Percentiles rank a stretch among this genome's conserved stretches.
These are phyloP conservation scores for Proterorhinus semilunaris DNA, from an alignment of 2,113 vertebrate species.

Conservation along the genomic window DNA sequence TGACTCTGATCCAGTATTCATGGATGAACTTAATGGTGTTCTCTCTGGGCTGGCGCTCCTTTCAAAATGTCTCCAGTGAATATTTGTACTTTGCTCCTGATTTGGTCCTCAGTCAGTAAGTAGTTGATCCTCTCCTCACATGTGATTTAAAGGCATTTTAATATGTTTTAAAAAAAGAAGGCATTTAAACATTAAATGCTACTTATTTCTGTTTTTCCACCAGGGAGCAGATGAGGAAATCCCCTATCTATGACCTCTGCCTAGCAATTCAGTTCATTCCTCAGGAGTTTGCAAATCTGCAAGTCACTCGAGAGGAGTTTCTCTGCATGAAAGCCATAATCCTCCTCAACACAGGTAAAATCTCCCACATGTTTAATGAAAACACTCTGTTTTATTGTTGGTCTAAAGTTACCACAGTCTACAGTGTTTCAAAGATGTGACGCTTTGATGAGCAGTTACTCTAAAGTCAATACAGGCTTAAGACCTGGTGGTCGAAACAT, in stretches of 20 bases:
- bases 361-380: background rate
- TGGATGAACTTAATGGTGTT: conserved; percentile 99
- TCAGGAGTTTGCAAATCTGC: conserved; percentile 92
- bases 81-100: conserved; percentile 97
- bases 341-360: conserved; percentile 93
- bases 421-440: conserved; percentile 25
- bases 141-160: no score
- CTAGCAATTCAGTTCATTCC: conserved; percentile 94
- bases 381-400: background rate
- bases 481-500: no score
- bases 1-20: conserved; percentile 98
- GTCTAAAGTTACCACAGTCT: background rate
- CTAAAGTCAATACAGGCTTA: no score
- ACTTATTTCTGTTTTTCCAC: background rate
- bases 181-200: background rate
- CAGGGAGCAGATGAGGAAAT: conserved; percentile 93
- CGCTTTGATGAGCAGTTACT: conserved; percentile 12
- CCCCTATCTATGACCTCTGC: conserved; percentile 93
- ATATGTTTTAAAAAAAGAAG: background rate
- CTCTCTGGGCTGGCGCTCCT: conserved; percentile 94
- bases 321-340: conserved; percentile 98
- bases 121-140: conserved; percentile 33
- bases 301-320: conserved; percentile 92
- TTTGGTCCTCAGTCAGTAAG: conserved; percentile 94
- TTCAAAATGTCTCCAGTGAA: conserved; percentile 91